Evolutionary conservation across 1,140 invertebrate genomes (phyloP), one percentile per base, ranked within the genome.

Genomic region (Lepidurus packardi): DNA sequence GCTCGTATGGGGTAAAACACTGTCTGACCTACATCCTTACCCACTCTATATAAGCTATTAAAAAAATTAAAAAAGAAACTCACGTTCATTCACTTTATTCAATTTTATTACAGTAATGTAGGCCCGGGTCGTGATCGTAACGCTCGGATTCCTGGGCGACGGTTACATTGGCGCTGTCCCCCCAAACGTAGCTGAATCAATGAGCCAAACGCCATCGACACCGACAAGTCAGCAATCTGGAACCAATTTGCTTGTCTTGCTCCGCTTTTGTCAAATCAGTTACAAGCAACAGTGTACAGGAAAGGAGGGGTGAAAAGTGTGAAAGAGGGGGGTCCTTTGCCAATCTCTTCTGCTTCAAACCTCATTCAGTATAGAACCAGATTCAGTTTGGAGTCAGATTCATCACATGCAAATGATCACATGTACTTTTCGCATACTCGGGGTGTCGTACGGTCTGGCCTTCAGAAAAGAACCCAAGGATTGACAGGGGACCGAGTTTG

Each of bases 191-290:
- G 34, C 53, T 21, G 53, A 65, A 65, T 65, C 53, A 65, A 21
- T 21, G 53, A 65, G 16, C 53, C 53, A 21, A 21, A 65, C 21
- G 53, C 16, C 53, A 65, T 65, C n/a, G n/a, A n/a, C n/a, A n/a
- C n/a, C 21, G 47, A 65, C 47, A 65, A 65, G 47, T 65, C 47
- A 65, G 47, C 47, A 21, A 65, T n/a, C 16, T n/a, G 53, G 53
- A 65, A 65, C 53, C 21, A 21, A 65, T 21, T 65, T 21, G 45
- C 45, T 47, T 47, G 45, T 13, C 21, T 65, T 65, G 53, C 21
- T 9, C 53, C 4, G 16, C 53, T 21, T 21, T 21, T 65, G 21
- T 65, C 53, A 65, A 65, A 65, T 65, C 53, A 65, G 21, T 65
- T 65, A 21, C 53, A 4, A 7, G 53, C 53, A 21, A 65, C 53